Base-by-base conservation (phyloP, 2,113 vertebrate species). In the Herpetotheres cachinnans region DNA sequence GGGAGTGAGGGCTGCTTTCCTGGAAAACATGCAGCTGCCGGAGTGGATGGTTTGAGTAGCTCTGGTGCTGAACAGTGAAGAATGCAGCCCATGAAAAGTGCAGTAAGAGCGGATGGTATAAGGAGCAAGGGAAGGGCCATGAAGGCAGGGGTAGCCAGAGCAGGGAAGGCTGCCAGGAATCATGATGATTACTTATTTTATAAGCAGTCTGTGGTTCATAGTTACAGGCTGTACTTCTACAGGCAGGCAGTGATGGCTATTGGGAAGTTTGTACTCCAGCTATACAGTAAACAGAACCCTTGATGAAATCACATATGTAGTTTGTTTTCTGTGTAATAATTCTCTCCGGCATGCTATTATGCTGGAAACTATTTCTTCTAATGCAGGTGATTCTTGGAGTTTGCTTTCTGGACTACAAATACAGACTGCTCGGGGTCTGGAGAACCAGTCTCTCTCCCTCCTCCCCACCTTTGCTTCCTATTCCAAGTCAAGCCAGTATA, bases 21-120 rank as follows among this genome's bases (percentile, higher is more conserved):
- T 58, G 9, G 42, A 63, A 83, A 94, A 89, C 36, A 74, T 21
- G 76, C 27, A 86, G 76, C 36, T 55, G 47, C 42, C 44, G 10
- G 52, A 66, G 40, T 61, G 50, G 67, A 30, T 44, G 34, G 50
- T 58, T 38, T 59, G 62, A 59, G 79, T 67, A 54, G 67, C 55
- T 83, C 50, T 40, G 49, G 55, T 1, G 2, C 56, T 44, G 30
- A 63, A 54, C 16, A 38, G 8, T 54, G 30, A 65, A 54, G 30
- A 59, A 32, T 20, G 27, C n/a, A 80, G 44, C 36, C 49, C 7
- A 1, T 30, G 27, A 69, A 29, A 74, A 72, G 9, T 18, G 7
- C 4, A 0, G n/a, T 34, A 66, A 55, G 42, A 67, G 21, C 2
- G 1, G 12, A 66, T 1, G 0, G 49, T 12, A 4, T 13, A 47